Percentiles rank a stretch among this genome's conserved stretches.
These are phyloP conservation scores for Acanthosepion esculentum DNA, from an alignment of 2,888 invertebrate genomes.

Conservation along the genomic window DNA sequence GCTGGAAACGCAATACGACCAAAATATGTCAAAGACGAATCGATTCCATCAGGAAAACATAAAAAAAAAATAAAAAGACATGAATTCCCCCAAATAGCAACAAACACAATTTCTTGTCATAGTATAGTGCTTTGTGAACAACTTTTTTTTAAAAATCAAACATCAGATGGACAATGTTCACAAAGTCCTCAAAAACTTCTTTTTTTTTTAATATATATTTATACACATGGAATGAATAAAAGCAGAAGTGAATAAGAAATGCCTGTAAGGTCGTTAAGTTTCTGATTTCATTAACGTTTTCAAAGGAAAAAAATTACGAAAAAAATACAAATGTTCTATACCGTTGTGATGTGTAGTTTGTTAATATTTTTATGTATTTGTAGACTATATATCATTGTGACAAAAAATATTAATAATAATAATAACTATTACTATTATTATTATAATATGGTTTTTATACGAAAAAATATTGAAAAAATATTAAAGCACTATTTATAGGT, in stretches of 20 bases:
- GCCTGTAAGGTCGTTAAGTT: not conserved
- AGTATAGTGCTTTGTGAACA: not conserved
- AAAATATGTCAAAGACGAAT: not conserved
- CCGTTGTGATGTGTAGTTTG: constrained; percentile 13
- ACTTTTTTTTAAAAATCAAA: not conserved
- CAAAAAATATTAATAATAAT: not conserved
- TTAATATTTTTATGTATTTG: constrained; percentile 12
- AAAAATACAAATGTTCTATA: not conserved
- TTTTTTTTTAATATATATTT: not conserved
- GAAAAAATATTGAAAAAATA: not conserved
- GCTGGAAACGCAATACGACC: not conserved
- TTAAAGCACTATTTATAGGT: not conserved
- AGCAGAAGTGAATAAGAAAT: not conserved
- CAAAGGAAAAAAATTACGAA: not conserved
- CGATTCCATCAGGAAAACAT: not conserved
- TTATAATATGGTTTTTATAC: not conserved
- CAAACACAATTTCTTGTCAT: not conserved
- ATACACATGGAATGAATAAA: constrained; percentile 8
- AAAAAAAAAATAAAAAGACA: not conserved
- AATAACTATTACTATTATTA: not conserved
- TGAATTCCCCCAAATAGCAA: not conserved
- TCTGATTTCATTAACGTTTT: not conserved
- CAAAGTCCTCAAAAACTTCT: not conserved
- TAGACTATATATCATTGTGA: constrained; percentile 23
- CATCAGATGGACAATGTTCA: constrained; percentile 3